A percentile compares a stretch with the other conserved stretches of the same genome.
Evolutionary conservation across 2,888 invertebrate genomes (phyloP).

Genomic region (Agrotis puta): DNA sequence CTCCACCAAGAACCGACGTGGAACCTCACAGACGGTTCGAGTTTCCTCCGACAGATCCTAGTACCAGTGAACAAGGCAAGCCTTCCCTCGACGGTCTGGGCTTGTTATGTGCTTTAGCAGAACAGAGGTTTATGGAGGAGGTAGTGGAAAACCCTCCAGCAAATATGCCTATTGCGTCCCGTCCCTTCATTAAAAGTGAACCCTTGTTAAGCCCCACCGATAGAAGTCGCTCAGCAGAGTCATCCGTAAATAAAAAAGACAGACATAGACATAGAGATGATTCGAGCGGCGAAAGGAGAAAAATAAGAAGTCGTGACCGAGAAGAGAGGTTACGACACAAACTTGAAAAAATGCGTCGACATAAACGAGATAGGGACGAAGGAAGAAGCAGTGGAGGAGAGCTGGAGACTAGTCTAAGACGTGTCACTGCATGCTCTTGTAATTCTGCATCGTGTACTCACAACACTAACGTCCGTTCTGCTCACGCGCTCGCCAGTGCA

Average conservation of each 20-base stretch:
- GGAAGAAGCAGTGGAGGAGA: constrained; percentile 79
- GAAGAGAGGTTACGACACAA: constrained; percentile 85
- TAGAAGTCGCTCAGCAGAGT: constrained; percentile 71
- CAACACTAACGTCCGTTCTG: constrained; percentile 83
- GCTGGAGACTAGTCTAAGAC: constrained; percentile 83
- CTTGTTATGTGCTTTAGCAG: constrained; percentile 95
- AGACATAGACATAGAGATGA: constrained; percentile 84
- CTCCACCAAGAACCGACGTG: constrained; percentile 81
- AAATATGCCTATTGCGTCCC: constrained; percentile 72
- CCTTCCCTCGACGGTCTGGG: constrained; percentile 93
- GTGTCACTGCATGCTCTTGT: constrained; percentile 85
- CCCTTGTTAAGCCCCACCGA: constrained; percentile 81
- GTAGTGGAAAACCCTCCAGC: constrained; percentile 86
- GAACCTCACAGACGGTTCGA: constrained; percentile 84
- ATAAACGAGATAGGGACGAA: constrained; percentile 83
- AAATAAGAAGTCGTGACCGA: constrained; percentile 83
- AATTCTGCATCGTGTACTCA: constrained; percentile 78
- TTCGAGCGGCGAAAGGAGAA: constrained; percentile 83
- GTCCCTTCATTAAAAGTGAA: constrained; percentile 84
- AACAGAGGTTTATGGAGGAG: constrained; percentile 95
- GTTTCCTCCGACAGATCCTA: constrained; percentile 77
- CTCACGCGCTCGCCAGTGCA: constrained; percentile 92
- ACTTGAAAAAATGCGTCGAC: constrained; percentile 86
- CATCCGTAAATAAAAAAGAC: constrained; percentile 77
- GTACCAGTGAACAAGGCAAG: constrained; percentile 79